A percentile compares a stretch with the other conserved stretches of the same genome.
Evolutionary conservation across 2,888 invertebrate genomes (phyloP).

Genomic region (Lasioglossum malachurum): DNA sequence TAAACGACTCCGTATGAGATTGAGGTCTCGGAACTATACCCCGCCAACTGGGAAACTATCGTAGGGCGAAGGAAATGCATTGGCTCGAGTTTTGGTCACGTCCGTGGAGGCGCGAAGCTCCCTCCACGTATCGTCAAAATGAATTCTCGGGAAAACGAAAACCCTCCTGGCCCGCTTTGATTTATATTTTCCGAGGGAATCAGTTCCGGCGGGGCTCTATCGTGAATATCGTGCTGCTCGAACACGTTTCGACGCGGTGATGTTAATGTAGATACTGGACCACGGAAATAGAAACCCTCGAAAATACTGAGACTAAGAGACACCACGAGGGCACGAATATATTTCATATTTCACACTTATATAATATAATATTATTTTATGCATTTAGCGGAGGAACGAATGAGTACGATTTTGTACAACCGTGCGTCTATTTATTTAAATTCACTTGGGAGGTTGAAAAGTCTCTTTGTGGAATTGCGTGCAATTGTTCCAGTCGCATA

Average conservation of each 20-base stretch:
- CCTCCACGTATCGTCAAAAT: conserved; percentile 16
- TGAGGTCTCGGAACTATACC: neutral
- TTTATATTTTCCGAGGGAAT: neutral
- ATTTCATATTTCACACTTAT: neutral
- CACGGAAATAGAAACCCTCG: neutral
- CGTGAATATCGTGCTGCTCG: neutral
- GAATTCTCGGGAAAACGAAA: conserved; percentile 6
- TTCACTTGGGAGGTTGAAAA: neutral
- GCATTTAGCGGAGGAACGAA: neutral
- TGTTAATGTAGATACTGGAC: neutral
- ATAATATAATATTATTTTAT: neutral
- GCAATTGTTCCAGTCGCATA: neutral
- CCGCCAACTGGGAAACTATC: neutral
- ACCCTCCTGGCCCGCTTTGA: neutral
- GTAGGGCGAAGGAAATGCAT: neutral
- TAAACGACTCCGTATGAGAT: neutral
- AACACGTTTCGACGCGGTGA: neutral
- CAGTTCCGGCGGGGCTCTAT: neutral
- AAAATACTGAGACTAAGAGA: neutral
- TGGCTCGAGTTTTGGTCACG: conserved; percentile 17
- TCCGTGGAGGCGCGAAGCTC: neutral
- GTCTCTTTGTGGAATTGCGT: neutral
- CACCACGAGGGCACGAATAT: neutral
- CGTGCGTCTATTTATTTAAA: neutral
- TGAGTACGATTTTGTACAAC: neutral